Evolutionary conservation across 2,888 invertebrate genomes (phyloP).

Genomic region (Leucania comma): DNA sequence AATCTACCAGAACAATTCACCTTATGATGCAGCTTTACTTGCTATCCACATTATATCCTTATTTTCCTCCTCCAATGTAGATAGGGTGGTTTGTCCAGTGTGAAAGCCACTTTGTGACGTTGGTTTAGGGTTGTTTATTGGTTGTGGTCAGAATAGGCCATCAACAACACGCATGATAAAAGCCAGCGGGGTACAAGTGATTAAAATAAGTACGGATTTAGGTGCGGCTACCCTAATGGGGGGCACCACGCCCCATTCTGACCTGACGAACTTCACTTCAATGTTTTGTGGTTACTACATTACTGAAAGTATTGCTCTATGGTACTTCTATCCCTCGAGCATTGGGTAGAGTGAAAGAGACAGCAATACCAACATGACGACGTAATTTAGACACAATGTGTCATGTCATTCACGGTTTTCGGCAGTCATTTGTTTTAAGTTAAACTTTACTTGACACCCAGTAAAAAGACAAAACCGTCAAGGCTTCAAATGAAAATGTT

Average conservation of each 20-base stretch:
- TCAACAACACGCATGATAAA: constrained; percentile 84
- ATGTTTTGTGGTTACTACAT: constrained; percentile 63
- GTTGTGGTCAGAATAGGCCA: constrained; percentile 65
- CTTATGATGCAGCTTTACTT: constrained; percentile 72
- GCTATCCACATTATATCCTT: constrained; percentile 73
- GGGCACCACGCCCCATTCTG: constrained; percentile 72
- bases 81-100: constrained; percentile 51
- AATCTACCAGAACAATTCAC: constrained; percentile 70
- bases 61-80: constrained; percentile 68
- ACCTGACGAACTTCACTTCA: constrained; percentile 69
- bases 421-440: constrained; percentile 39
- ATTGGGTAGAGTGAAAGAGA: constrained; percentile 41
- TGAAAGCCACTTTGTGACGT: constrained; percentile 63
- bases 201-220: constrained; percentile 89
- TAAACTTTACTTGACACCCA: constrained; percentile 13
- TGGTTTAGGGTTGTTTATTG: constrained; percentile 67
- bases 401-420: constrained; percentile 38
- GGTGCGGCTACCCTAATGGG: constrained; percentile 82
- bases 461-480: background rate
- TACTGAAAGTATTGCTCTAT: constrained; percentile 59
- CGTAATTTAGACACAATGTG: constrained; percentile 49
- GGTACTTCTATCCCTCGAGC: constrained; percentile 30
- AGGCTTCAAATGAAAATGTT: background rate
- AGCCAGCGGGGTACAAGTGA: constrained; percentile 85
- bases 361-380: constrained; percentile 45